Evolutionary conservation across 2,797 vertebrate species (phyloP).

Genomic region (Sibirionetta formosa): DNA sequence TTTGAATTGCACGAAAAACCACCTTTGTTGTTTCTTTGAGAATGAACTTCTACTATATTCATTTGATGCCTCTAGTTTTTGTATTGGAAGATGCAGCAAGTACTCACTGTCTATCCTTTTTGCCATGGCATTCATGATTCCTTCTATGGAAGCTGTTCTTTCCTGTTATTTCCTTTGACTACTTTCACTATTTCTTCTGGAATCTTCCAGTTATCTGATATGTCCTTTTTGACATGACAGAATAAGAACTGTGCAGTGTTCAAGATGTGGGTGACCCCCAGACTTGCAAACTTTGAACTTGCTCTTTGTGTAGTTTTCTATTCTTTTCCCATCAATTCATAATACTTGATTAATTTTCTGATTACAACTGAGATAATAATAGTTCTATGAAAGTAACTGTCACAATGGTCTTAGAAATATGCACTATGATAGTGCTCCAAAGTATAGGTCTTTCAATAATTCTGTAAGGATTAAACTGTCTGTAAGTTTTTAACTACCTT

Average conservation of each 20-base stretch:
- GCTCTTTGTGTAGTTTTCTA: neutral
- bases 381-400: neutral
- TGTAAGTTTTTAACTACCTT: neutral
- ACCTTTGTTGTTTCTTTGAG: neutral
- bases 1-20: neutral
- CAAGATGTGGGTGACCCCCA: neutral
- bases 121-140: neutral
- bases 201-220: neutral
- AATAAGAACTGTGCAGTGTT: neutral
- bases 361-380: neutral
- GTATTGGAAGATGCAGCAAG: neutral
- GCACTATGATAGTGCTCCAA: neutral
- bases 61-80: neutral
- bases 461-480: neutral
- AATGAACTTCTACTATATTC: neutral
- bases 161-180: neutral
- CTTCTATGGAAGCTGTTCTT: neutral
- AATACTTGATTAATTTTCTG: neutral
- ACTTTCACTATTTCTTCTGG: neutral
- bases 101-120: neutral
- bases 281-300: neutral
- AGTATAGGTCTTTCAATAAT: neutral
- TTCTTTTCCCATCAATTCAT: neutral
- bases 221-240: neutral
- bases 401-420: neutral